These are phyloP conservation scores for Turdus rufiventris DNA, from an alignment of 2,113 vertebrate species.

Conservation along the genomic window DNA sequence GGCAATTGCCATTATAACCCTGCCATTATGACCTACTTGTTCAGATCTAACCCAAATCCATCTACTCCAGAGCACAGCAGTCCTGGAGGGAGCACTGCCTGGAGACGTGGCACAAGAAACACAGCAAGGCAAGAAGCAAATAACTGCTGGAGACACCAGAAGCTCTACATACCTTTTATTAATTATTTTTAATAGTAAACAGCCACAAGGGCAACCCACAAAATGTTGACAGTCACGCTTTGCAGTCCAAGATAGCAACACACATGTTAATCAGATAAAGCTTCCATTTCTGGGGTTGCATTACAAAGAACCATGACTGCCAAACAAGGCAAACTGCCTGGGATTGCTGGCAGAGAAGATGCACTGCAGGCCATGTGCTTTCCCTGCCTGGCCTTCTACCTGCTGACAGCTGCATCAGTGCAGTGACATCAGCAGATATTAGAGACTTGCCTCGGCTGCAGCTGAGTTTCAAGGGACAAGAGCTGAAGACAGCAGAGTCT, in stretches of 20 bases:
- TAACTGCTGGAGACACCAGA: background rate
- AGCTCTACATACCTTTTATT: rapidly evolving
- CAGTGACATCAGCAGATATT: background rate
- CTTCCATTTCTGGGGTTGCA: background rate
- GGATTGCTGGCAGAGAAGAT: background rate
- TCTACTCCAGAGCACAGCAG: background rate
- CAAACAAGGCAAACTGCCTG: background rate
- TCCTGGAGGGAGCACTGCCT: background rate
- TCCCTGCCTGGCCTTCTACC: background rate
- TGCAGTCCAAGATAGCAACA: background rate
- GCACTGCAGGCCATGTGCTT: background rate
- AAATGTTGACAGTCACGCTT: background rate
- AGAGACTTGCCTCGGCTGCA: background rate
- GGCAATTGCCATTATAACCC: background rate
- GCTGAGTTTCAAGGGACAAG: background rate
- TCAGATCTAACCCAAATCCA: background rate
- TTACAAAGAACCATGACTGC: background rate
- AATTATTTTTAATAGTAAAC: background rate
- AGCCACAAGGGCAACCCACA: background rate
- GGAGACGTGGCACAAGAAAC: background rate
- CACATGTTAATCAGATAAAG: background rate
- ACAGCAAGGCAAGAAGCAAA: background rate
- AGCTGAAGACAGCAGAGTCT: background rate
- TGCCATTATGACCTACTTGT: background rate
- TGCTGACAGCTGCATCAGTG: background rate